Evolutionary conservation across 2,888 invertebrate species (phyloP).

Genomic region (Pasiphila rectangulata): DNA sequence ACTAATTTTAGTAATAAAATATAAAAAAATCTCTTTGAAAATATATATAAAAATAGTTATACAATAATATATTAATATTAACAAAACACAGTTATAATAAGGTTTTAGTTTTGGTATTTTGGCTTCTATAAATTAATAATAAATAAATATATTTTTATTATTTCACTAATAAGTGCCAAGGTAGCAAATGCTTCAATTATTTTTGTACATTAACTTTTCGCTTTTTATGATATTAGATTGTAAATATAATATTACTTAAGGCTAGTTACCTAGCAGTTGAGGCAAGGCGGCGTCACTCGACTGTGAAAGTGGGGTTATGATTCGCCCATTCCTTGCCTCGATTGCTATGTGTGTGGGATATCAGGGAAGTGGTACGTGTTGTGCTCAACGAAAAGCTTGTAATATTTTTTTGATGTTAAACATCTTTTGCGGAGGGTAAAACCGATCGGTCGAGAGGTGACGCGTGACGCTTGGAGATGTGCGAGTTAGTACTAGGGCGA

Average conservation of each 20-base stretch:
- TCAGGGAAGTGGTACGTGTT: conserved; percentile 49
- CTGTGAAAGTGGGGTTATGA: conserved; percentile 11
- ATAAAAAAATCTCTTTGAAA: conserved; percentile 16
- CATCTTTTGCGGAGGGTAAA: too few species aligned
- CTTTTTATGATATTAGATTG: conserved; percentile 36
- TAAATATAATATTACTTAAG: conserved; percentile 40
- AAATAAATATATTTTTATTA: neutral
- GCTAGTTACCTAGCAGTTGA: conserved; percentile 62
- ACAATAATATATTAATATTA: conserved; percentile 6
- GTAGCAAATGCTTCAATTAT: conserved; percentile 31
- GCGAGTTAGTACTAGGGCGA: too few species aligned
- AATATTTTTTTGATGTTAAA: too few species aligned
- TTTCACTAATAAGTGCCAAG: conserved; percentile 62
- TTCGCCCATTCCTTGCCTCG: conserved; percentile 54
- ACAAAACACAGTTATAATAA: conserved; percentile 7
- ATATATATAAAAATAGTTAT: conserved; percentile 16
- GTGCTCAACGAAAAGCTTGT: conserved; percentile 60
- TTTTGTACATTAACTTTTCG: conserved; percentile 15
- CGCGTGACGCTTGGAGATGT: too few species aligned
- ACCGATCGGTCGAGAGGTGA: too few species aligned
- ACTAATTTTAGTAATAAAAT: conserved; percentile 37
- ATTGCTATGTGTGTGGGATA: conserved; percentile 67
- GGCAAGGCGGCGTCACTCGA: conserved; percentile 52
- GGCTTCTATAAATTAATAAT: neutral
- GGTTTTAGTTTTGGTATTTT: neutral